Conservation (phyloP, 2,888 invertebrate genomes). For the Seladonia tumulorum region DNA sequence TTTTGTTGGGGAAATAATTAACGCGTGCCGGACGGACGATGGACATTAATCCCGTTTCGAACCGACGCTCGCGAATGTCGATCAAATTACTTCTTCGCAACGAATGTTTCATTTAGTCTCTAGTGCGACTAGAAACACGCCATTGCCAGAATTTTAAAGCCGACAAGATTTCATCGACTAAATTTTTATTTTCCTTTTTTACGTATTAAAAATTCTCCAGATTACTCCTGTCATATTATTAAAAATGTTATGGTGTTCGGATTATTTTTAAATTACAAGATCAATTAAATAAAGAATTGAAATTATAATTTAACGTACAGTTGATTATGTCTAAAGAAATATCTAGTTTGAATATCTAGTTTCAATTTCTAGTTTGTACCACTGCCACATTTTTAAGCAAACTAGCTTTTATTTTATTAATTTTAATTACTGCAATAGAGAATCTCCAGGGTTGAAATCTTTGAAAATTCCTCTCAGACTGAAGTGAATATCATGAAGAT, state of each 20-base stretch:
- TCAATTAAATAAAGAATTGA: not conserved
- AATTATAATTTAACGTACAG: too few species aligned
- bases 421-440: too few species aligned
- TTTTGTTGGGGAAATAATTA: conserved; percentile 47
- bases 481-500: not conserved
- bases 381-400: not conserved
- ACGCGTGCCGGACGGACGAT: conserved; percentile 13
- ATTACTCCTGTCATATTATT: not conserved
- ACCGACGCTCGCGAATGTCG: not conserved
- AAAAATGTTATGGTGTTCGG: not conserved
- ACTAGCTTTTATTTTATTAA: not conserved
- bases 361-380: not conserved
- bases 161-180: too few species aligned
- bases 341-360: too few species aligned
- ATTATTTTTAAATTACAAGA: too few species aligned
- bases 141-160: not conserved
- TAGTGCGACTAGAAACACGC: not conserved
- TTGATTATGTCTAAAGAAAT: too few species aligned
- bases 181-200: too few species aligned
- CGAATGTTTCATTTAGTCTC: not conserved
- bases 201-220: too few species aligned
- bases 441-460: not conserved
- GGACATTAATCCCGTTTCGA: conserved; percentile 17
- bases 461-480: not conserved
- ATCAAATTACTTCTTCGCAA: not conserved